Conservation (phyloP, 2,113 vertebrate species). For the Bos javanicus region DNA sequence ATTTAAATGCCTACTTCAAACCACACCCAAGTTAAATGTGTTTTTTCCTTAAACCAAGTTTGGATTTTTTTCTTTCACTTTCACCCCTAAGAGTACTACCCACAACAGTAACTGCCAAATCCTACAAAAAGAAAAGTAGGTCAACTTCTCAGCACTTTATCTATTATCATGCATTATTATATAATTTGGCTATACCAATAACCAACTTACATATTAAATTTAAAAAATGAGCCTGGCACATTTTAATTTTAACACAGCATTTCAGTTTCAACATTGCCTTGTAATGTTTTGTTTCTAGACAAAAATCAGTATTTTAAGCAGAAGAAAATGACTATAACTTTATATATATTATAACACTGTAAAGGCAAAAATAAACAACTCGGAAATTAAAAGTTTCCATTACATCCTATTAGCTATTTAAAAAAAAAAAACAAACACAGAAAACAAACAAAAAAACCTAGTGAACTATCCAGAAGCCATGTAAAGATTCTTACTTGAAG, state of each 20-base stretch:
- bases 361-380: conserved; percentile 23
- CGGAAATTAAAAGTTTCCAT: conserved; percentile 29
- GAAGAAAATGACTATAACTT: neutral
- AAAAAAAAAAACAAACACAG: neutral
- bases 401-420: neutral
- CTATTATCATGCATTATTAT: neutral
- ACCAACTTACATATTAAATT: conserved; percentile 32
- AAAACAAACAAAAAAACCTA: neutral
- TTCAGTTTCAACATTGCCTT: conserved; percentile 28
- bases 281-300: neutral
- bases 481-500: conserved; percentile 87
- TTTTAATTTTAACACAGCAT: conserved; percentile 50
- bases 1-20: neutral
- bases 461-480: neutral
- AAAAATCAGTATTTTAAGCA: conserved; percentile 47
- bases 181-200: conserved; percentile 20
- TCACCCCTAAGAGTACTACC: neutral
- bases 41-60: conserved; percentile 21
- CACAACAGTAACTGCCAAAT: neutral
- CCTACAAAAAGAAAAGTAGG: conserved; percentile 3
- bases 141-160: conserved; percentile 16
- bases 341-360: neutral
- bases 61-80: conserved; percentile 24
- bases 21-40: neutral
- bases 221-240: neutral